Conservation (phyloP, 1,140 invertebrate genomes). For the Camponotus floridanus region DNA sequence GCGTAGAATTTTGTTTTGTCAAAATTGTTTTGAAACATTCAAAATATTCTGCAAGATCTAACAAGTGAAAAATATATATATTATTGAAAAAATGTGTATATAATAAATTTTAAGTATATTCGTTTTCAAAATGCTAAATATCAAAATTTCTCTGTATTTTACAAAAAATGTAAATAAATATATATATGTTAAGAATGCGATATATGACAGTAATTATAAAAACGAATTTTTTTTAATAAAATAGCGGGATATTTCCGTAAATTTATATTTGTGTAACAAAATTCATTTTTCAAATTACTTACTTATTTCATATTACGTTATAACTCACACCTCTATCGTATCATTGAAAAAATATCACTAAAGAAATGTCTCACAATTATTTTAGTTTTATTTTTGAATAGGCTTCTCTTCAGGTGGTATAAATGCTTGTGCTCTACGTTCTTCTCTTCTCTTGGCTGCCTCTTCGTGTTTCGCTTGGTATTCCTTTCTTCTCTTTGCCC, state of each 20-base stretch:
- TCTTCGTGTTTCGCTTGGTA: constrained; percentile 91
- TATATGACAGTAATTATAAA: constrained; percentile 73
- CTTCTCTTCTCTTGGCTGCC: constrained; percentile 90
- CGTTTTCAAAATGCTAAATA: constrained; percentile 55
- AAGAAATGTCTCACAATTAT: constrained; percentile 63
- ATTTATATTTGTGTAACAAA: constrained; percentile 53
- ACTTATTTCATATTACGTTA: constrained; percentile 19
- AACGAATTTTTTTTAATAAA: constrained; percentile 79
- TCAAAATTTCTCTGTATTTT: constrained; percentile 74
- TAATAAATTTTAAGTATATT: constrained; percentile 46
- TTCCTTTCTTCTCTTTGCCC: constrained; percentile 90
- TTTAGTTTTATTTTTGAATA: constrained; percentile 72
- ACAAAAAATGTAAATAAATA: constrained; percentile 77
- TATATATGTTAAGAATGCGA: constrained; percentile 67
- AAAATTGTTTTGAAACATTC: not conserved
- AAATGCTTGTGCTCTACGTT: constrained; percentile 93
- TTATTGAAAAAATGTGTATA: not conserved
- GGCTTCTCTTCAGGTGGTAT: constrained; percentile 92
- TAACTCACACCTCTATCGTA: not conserved
- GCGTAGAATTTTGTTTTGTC: not conserved
- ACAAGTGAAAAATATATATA: not conserved
- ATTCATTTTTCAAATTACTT: not conserved
- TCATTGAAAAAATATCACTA: not conserved
- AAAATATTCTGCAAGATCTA: constrained; percentile 15
- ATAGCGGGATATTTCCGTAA: constrained; percentile 70